Evolutionary conservation across 2,888 invertebrate genomes (phyloP), one percentile per base, ranked within the genome.

Genomic region (Hirudinaria manillensis): DNA sequence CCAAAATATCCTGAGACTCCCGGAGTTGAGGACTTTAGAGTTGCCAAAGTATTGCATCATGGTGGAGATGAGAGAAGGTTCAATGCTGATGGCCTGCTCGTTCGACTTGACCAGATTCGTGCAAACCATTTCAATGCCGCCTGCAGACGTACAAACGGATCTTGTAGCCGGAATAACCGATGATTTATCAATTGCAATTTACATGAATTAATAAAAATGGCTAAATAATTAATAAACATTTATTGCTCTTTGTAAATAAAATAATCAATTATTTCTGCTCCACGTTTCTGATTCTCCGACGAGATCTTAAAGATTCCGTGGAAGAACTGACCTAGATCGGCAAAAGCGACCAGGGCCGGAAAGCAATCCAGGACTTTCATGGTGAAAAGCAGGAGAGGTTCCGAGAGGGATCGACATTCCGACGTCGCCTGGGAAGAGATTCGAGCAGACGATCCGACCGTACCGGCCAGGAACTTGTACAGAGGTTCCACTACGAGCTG

Each of bases 341-440:
- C 89, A 84, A 94, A 94, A 21, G 90, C 89, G 71, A 88, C 88
- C 7, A 94, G 87, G 0, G 92, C 89, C 56, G 90, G 89, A 71
- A 91, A 90, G 65, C 90, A 90, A 82, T 93, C 92, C 70, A 94
- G 86, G 10, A 93, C 90, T 81, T 91, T 90, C 19, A 92, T 87
- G 55, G 93, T 90, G 81, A 93, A 90, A 88, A 92, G 92, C 73
- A 94, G 89, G 83, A 94, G 88, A 2, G 93, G 93, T 84, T 93
- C 93, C 0, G 94, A 94, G 13, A 94, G 86, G 78, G 90, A 89
- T 79, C 88, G 68, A 87, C 16, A 87, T 77, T 16, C 81, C 84
- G 83, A 72, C 75, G 4, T 61, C 19, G 19, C 55, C 34, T 32
- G 4, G 29, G 34, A 3, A 24, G 27, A 61, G 32, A 19, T 13